These are phyloP conservation scores for Acestrorhynchus altus DNA, from an alignment of 2,797 vertebrate species.

Conservation along the genomic window DNA sequence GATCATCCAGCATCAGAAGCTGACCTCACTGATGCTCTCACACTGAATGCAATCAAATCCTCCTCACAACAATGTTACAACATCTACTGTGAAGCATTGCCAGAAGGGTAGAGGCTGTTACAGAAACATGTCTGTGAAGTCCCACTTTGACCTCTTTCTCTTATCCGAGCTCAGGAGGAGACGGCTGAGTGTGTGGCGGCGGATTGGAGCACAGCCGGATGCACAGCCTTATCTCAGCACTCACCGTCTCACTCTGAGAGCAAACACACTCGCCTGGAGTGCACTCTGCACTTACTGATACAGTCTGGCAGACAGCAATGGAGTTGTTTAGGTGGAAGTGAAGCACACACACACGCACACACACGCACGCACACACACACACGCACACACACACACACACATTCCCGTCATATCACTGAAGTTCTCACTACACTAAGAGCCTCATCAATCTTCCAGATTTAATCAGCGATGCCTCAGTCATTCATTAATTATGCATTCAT, in stretches of 20 bases:
- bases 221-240: slow-evolving; percentile 8
- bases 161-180: background rate
- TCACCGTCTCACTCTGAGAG: background rate
- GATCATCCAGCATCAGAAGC: no score
- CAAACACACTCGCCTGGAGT: background rate
- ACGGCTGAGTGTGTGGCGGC: background rate
- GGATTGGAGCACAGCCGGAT: background rate
- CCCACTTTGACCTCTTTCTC: background rate
- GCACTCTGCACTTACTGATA: background rate
- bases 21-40: no score
- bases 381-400: slow-evolving; percentile 7
- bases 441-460: background rate
- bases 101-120: background rate
- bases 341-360: background rate
- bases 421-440: background rate
- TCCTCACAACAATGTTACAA: no score
- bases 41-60: no score
- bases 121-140: no score
- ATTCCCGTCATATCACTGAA: background rate
- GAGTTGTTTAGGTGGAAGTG: background rate
- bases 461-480: background rate
- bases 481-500: slow-evolving; percentile 10
- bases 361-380: slow-evolving; percentile 13
- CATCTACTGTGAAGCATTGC: no score
- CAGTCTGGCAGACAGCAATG: background rate